phyloP scores from a whole-genome alignment of 2,888 invertebrate species.

The Platycnemis pennipes region DNA sequence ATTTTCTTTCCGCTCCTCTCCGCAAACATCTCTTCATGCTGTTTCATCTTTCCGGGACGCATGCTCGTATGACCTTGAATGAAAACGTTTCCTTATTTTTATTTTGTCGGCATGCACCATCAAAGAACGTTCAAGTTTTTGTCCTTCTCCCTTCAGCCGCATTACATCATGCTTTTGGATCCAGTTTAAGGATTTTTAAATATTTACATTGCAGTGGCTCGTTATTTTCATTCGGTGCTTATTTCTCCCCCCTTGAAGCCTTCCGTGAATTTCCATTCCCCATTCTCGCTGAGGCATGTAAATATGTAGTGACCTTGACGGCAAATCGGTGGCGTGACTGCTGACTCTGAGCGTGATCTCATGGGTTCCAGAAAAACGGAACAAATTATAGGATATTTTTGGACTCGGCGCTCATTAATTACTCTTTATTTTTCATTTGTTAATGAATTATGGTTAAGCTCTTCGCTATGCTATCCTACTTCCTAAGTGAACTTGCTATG shows the following conservation, averaged over 20 bases:
- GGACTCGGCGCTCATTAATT: neutral
- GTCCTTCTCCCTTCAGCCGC: neutral
- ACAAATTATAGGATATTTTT: constrained; percentile 49
- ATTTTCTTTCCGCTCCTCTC: neutral
- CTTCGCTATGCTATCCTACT: neutral
- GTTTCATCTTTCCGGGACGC: neutral
- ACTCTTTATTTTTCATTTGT: neutral
- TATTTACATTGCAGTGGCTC: neutral
- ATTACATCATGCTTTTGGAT: neutral
- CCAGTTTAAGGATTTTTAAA: neutral
- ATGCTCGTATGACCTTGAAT: neutral
- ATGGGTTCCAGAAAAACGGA: neutral
- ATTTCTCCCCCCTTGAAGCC: neutral
- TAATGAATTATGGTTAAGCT: neutral
- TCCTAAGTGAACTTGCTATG: neutral
- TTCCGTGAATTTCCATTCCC: neutral
- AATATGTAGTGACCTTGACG: constrained; percentile 44
- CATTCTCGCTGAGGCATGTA: neutral
- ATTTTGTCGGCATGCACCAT: neutral
- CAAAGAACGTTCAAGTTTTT: neutral
- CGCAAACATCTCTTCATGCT: neutral
- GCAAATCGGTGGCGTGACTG: constrained; percentile 47
- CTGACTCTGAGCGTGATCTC: neutral
- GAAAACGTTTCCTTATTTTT: neutral
- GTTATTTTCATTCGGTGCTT: neutral